Conservation (phyloP, 2,797 vertebrate species). For the Enteromius unitaeniatus region DNA sequence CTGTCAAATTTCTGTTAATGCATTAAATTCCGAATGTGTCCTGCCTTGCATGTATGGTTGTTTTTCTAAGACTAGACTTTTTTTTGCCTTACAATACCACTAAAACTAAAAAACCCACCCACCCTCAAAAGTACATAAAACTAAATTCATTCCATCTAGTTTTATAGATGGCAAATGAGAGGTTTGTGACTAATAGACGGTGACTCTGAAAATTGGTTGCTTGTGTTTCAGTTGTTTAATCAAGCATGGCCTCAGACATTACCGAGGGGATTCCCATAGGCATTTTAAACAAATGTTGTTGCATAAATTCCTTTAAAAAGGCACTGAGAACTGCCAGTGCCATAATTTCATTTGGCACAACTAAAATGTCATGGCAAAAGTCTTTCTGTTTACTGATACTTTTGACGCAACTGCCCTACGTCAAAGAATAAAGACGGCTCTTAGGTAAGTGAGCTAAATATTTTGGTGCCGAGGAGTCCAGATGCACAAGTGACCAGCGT, state of each 20-base stretch:
- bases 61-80: background rate
- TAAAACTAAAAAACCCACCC: background rate
- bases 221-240: constrained; percentile 19
- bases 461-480: constrained; percentile 21
- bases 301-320: constrained; percentile 41
- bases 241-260: background rate
- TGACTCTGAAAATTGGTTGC: constrained; percentile 4
- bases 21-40: background rate
- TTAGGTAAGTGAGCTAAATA: constrained; percentile 31
- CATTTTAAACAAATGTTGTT: constrained; percentile 49
- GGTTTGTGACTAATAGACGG: background rate
- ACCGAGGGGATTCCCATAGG: constrained; percentile 18
- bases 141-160: background rate
- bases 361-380: constrained; percentile 51
- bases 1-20: background rate
- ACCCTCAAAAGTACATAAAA: background rate
- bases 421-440: constrained; percentile 22
- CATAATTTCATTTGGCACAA: constrained; percentile 57
- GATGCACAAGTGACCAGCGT: background rate
- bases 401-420: constrained; percentile 44
- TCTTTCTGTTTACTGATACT: constrained; percentile 34
- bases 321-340: constrained; percentile 45
- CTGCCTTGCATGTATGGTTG: background rate
- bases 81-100: background rate
- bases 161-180: background rate